Evolutionary conservation across 2,113 vertebrate species (phyloP), one percentile per base, ranked within the genome.

Genomic region (Phrynosoma platyrhinos): DNA sequence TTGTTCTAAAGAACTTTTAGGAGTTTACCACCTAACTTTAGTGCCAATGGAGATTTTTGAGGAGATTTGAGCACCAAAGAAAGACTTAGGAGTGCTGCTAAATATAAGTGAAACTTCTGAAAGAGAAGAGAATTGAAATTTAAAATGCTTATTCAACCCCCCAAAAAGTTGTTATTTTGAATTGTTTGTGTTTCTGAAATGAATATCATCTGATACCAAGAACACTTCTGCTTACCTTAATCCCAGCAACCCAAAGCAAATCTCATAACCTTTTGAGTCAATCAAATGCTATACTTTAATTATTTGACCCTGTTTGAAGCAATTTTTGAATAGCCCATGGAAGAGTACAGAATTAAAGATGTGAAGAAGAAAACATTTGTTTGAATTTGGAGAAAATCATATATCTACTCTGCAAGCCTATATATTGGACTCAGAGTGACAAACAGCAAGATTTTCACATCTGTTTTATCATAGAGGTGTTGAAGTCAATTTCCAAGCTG

Each of bases 341-440:
- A 3, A 10, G 20, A 47, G 7, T 9, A 5, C 21, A 40, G 21
- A 40, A 36, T 9, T 71, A 25, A 72, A 30, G 32, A 40, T 40
- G 16, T 18, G 90, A 91, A 79, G 89, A 58, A 14, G 9, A 58
- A 84, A 82, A 71, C 42, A 79, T 53, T 77, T 53, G 47, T 25
- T 79, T 53, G 77, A 6, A 53, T 79, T 30, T 79, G 42, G 76
- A 78, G 23, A 42, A 52, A 4, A 1, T 78, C 76, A 78, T 20
- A 47, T 42, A 79, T 79, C 76, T 14, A 7, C 25, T 78, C 27
- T 79, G 42, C 77, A 18, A 3, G 13, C 9, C 47, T 25, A 79
- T 13, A 47, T 76, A 20, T 27, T 25, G 68, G 18, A 9, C 55
- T 58, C 55, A 20, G 42, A 25, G 23, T 40, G 23, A 12, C 4